A percentile compares a stretch with the other conserved stretches of the same genome.
phyloP scores from a whole-genome alignment of 37 sponge, comb jelly and placozoan genomes.

The Oopsacas minuta region DNA sequence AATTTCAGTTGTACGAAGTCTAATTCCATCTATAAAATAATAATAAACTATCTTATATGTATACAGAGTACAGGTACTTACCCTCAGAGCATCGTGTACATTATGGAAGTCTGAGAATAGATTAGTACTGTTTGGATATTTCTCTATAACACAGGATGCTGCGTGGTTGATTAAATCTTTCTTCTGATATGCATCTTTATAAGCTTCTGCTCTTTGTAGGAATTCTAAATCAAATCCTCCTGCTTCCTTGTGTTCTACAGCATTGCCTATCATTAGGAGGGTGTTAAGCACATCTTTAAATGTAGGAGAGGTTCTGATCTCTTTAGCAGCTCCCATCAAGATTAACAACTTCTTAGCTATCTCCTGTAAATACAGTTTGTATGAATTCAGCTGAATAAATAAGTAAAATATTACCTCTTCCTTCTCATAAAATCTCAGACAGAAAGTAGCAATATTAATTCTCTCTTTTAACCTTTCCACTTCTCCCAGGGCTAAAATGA shows the following conservation, averaged over 20 bases:
- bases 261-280: neutral
- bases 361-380: neutral
- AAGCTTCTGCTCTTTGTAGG: neutral
- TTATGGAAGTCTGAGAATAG: conserved; percentile 2
- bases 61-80: neutral
- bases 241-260: neutral
- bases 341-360: neutral
- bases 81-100: neutral
- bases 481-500: neutral
- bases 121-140: neutral
- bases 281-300: neutral
- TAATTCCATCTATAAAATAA: neutral
- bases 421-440: neutral
- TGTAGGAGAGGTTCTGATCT: neutral
- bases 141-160: neutral
- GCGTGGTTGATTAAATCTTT: neutral
- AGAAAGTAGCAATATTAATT: neutral
- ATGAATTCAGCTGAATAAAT: too few relatives aligned
- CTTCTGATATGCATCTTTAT: neutral
- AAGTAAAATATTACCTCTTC: neutral
- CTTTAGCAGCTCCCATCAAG: neutral
- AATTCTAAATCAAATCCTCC: neutral
- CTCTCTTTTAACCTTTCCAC: neutral
- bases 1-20: neutral
- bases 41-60: too few relatives aligned